phyloP scores from a whole-genome alignment of 2,888 invertebrate genomes.

The Schizaphis graminum region DNA sequence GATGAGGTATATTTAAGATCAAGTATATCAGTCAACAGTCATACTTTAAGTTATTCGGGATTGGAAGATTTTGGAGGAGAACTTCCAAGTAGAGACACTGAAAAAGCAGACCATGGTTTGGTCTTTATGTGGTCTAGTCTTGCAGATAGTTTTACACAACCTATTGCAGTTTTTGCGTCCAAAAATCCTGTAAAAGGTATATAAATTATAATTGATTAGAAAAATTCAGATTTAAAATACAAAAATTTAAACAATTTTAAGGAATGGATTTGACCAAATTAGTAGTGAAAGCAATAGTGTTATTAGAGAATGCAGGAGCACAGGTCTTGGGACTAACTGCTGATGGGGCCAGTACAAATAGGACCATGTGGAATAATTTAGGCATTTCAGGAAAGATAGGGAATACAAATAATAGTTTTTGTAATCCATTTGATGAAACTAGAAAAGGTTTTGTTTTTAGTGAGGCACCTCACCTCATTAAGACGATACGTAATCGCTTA shows the following conservation, averaged over 20 bases:
- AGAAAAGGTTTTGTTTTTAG: slow-evolving; percentile 4
- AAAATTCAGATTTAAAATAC: not conserved
- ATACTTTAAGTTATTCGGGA: too few relatives aligned
- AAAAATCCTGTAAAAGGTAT: not conserved
- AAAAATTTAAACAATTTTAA: not conserved
- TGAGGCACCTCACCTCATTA: not conserved
- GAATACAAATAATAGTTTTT: not conserved
- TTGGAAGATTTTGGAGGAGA: too few relatives aligned
- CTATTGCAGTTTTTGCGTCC: slow-evolving; percentile 14
- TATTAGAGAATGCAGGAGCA: not conserved
- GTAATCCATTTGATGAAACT: not conserved
- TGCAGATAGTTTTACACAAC: not conserved
- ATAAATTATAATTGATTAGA: not conserved
- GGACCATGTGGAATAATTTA: slow-evolving; percentile 8
- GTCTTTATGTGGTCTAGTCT: not conserved
- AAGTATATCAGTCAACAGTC: too few relatives aligned
- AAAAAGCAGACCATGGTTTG: too few relatives aligned
- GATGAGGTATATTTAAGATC: too few relatives aligned
- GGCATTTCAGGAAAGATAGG: slow-evolving; percentile 4
- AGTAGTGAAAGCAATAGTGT: not conserved
- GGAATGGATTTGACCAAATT: not conserved
- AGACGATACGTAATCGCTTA: not conserved
- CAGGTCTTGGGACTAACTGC: not conserved
- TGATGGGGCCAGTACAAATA: too few relatives aligned
- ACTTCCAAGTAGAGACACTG: too few relatives aligned